Conservation (phyloP, 2,797 vertebrate genomes). For the Oophaga sylvatica region DNA sequence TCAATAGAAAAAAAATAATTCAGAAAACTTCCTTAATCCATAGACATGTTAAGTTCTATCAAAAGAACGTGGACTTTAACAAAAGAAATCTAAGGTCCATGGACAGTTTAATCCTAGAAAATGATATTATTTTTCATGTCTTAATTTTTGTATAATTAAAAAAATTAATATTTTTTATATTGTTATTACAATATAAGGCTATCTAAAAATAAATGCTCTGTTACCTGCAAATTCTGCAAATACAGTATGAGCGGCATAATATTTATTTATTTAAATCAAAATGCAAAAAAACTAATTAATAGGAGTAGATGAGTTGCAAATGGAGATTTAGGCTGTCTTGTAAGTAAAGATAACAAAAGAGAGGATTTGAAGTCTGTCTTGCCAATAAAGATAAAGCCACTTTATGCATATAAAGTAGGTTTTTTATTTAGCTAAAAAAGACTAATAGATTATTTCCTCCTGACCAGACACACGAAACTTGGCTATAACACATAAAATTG, state of each 20-base stretch:
- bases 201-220: background rate
- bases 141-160: background rate
- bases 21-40: too few species aligned
- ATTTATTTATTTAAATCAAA: conserved; percentile 33
- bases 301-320: conserved; percentile 13
- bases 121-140: background rate
- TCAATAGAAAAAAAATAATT: too few species aligned
- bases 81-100: background rate
- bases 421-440: conserved; percentile 27
- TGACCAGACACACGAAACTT: conserved; percentile 17
- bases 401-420: background rate
- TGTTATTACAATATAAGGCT: background rate
- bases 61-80: too few species aligned
- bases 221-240: background rate
- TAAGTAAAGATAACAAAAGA: conserved; percentile 32
- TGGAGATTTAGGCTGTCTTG: conserved; percentile 2
- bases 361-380: conserved; percentile 23
- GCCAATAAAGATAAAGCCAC: conserved; percentile 26
- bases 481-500: conserved; percentile 29
- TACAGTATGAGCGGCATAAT: background rate
- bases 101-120: background rate
- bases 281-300: background rate
- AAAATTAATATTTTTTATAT: background rate
- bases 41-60: too few species aligned
- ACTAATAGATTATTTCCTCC: conserved; percentile 9